Conservation (phyloP, 2,113 vertebrate genomes). For the Silurus asotus region DNA sequence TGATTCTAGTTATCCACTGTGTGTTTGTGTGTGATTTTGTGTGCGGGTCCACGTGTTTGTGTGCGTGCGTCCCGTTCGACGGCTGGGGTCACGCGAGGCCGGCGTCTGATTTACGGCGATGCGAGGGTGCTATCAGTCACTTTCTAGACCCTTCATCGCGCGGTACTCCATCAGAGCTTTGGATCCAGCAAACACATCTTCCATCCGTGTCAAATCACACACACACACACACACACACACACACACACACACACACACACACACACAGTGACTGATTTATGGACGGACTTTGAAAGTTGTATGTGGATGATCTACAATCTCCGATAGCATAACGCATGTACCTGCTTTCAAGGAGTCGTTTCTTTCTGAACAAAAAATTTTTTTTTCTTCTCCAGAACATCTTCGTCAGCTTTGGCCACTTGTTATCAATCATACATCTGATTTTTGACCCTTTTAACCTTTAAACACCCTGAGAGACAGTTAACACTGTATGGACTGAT, state of each 20-base stretch:
- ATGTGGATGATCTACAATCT: slow-evolving; percentile 14
- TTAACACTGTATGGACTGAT: too few relatives aligned
- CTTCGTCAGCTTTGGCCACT: too few relatives aligned
- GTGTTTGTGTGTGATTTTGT: neutral
- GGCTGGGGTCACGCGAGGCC: neutral
- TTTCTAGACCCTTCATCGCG: slow-evolving; percentile 32
- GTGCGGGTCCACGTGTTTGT: slow-evolving; percentile 10
- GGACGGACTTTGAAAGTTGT: neutral
- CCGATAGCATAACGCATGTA: slow-evolving; percentile 8
- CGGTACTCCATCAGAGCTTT: slow-evolving; percentile 15
- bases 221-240: neutral
- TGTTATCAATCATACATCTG: too few relatives aligned
- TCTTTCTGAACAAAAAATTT: neutral
- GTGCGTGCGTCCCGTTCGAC: slow-evolving; percentile 8
- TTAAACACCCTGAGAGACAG: too few relatives aligned
- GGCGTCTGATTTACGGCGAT: slow-evolving; percentile 32
- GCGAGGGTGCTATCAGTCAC: slow-evolving; percentile 25
- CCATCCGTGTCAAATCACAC: slow-evolving; percentile 33
- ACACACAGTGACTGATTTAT: slow-evolving; percentile 21
- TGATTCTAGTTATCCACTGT: neutral
- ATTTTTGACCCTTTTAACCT: too few relatives aligned
- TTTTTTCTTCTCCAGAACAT: too few relatives aligned
- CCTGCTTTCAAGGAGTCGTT: neutral
- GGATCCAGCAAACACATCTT: slow-evolving; percentile 30
- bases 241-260: neutral